These are phyloP conservation scores for Stenchaetothrips biformis DNA, from an alignment of 2,888 invertebrate genomes.

Conservation along the genomic window DNA sequence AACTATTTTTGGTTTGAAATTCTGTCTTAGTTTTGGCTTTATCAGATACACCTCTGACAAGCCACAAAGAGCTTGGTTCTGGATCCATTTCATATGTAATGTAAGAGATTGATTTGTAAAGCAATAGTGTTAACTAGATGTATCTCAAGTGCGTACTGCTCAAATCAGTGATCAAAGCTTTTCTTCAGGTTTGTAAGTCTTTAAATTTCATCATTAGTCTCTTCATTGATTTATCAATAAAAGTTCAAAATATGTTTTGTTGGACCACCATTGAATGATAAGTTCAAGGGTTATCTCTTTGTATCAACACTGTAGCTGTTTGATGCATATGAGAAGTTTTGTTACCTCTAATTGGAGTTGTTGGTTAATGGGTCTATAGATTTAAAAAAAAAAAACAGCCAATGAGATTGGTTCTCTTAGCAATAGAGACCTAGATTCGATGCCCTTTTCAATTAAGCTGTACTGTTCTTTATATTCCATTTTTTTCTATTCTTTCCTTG, in stretches of 20 bases:
- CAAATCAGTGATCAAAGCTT: slow-evolving; percentile 4
- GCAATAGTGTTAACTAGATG: slow-evolving; percentile 11
- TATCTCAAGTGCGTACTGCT: neutral
- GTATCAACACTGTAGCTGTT: neutral
- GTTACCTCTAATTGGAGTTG: neutral
- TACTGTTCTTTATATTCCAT: slow-evolving; percentile 19
- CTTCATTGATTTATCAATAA: neutral
- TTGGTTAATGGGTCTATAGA: neutral
- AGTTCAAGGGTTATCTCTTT: neutral
- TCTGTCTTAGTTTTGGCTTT: neutral
- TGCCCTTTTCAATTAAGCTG: slow-evolving; percentile 17
- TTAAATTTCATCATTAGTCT: neutral
- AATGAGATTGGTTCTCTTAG: slow-evolving; percentile 10
- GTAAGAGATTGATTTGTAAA: slow-evolving; percentile 17
- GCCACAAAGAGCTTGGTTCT: neutral
- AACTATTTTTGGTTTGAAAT: neutral
- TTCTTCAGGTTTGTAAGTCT: neutral
- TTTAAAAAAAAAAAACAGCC: neutral
- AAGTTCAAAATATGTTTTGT: neutral
- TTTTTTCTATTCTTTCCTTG: slow-evolving; percentile 21
- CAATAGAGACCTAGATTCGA: neutral
- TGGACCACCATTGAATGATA: neutral
- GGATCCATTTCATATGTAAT: neutral
- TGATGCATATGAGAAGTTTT: neutral
- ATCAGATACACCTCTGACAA: neutral